phyloP scores from a whole-genome alignment of 2,888 invertebrate genomes.

The Idaea biselata region DNA sequence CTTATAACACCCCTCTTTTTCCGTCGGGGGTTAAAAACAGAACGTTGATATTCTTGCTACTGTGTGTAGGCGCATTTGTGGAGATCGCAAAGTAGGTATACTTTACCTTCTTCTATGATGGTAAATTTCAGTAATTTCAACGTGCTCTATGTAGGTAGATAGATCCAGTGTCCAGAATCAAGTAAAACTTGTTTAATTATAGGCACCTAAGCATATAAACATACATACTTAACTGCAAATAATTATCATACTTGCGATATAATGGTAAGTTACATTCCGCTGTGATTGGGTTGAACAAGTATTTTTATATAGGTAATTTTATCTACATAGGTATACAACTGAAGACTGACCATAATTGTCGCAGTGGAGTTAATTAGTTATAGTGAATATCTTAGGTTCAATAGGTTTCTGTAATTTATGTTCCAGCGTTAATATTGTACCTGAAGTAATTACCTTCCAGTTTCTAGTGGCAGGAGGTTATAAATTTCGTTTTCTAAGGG shows the following conservation, averaged over 20 bases:
- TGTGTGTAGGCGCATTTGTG: neutral
- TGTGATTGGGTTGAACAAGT: neutral
- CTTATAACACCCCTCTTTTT: no score
- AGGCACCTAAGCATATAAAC: neutral
- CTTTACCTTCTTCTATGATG: neutral
- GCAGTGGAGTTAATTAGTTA: neutral
- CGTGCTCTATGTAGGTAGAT: neutral
- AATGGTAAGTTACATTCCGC: neutral
- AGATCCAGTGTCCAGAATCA: neutral
- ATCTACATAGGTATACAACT: neutral
- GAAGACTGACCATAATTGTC: neutral
- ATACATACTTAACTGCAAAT: neutral
- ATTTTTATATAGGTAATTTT: neutral
- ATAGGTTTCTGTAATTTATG: neutral
- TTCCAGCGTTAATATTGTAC: neutral
- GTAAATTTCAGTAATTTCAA: neutral
- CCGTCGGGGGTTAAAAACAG: no score
- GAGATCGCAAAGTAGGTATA: neutral
- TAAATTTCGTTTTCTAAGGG: no score
- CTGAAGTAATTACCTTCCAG: no score
- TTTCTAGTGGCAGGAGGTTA: no score
- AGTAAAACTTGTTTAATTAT: neutral
- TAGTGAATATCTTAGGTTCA: neutral
- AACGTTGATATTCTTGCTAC: neutral
- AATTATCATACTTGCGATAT: conserved; percentile 1